Evolutionary conservation across 2,888 invertebrate species (phyloP), one percentile per base, ranked within the genome.

Genomic region (Acleris emargana): DNA sequence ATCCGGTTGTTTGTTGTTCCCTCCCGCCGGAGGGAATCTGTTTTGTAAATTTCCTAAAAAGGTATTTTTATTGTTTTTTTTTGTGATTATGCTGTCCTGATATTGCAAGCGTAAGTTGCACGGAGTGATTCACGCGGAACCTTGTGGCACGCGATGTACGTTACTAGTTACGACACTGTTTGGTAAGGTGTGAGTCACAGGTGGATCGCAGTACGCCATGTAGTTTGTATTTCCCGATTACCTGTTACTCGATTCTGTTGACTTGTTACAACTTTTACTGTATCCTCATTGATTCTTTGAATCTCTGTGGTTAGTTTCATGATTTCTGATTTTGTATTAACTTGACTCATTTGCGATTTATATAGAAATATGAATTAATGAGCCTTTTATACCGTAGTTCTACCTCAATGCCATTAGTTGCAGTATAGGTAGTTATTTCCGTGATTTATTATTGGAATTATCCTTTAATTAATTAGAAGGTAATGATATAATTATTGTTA

Each of bases 1-100:
- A 81, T 94, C 95, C 83, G 97, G 97, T 83, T 94, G 94, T 92
- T 93, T 97, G 79, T 93, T 96, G 83, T 94, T 97, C 87, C 97
- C 97, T 82, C 96, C 96, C 73, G 91, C 91, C 75, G 91, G 91
- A 80, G 91, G 91, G 71, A 91, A 89, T 76, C 93, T 96, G 77
- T 94, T 96, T 78, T 95, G 94, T 83, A 94, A 97, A 93, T 95
- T 96, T 88, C 95, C 96, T 75, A 94, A 95, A 90, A 95, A 95
- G 94, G 95, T 94, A 93, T 74, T 72, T 53, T 55, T 4, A 43
- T 64, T 42, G 28, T 43, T 55, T 51, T 66, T 66, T 57, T 45
- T 59, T 49, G n/a, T 18, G 1, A 16, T 20, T 43, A 55, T 28
- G 13, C 42, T 49, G 17, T 45, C 58, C n/a, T 16, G 62, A 66